phyloP scores from a whole-genome alignment of 1,140 invertebrate species.

The Lepidurus packardi region DNA sequence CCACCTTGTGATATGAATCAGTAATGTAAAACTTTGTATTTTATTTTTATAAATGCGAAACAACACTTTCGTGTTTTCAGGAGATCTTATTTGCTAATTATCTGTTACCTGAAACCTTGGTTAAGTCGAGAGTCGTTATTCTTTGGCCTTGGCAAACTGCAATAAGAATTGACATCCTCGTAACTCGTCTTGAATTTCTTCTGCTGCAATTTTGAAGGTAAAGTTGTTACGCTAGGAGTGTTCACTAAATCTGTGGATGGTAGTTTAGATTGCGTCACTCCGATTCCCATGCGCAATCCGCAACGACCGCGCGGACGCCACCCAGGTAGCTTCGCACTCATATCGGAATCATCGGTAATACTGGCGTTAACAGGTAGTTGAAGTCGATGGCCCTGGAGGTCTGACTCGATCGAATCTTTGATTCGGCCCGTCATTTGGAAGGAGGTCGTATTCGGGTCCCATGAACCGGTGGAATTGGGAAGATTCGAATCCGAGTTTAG shows the following conservation, averaged over 20 bases:
- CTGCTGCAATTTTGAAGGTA: neutral
- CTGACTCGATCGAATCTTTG: neutral
- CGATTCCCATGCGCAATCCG: neutral
- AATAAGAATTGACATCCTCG: neutral
- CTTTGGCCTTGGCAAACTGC: neutral
- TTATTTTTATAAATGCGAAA: too few relatives aligned
- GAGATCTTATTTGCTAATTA: neutral
- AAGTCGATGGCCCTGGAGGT: neutral
- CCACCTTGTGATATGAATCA: conserved; percentile 26
- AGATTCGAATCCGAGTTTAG: neutral
- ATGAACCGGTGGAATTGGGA: neutral
- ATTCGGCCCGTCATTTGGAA: conserved; percentile 1
- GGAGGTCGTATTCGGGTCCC: conserved; percentile 1
- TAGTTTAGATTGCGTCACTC: neutral
- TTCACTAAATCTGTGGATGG: neutral
- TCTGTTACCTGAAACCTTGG: neutral
- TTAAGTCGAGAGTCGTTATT: neutral
- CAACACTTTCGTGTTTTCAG: neutral
- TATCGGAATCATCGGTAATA: neutral
- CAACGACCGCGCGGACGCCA: neutral
- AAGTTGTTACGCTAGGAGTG: neutral
- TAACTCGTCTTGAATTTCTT: neutral
- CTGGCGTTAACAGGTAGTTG: neutral
- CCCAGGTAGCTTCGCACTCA: neutral
- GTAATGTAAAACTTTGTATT: neutral